Evolutionary conservation across 1,140 invertebrate species (phyloP).

Genomic region (Asbolus verrucosus): DNA sequence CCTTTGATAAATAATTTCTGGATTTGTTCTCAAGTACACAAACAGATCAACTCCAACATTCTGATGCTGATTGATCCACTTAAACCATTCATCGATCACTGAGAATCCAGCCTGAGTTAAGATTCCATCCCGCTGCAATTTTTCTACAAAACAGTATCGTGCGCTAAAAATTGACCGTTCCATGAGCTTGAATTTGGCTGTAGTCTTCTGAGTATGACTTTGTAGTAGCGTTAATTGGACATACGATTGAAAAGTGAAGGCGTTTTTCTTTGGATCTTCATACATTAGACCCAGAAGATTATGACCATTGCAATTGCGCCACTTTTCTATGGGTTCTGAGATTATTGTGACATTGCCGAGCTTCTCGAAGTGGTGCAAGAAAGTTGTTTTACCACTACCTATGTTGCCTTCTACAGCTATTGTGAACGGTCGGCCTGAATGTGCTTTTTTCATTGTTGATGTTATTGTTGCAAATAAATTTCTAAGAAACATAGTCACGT

Average conservation of each 20-base stretch:
- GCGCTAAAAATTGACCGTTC: slow-evolving; percentile 89
- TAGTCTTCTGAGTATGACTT: slow-evolving; percentile 74
- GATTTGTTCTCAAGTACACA: slow-evolving; percentile 87
- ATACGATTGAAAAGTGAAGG: slow-evolving; percentile 89
- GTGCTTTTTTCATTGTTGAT: too few relatives aligned
- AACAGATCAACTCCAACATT: slow-evolving; percentile 21
- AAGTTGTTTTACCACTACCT: slow-evolving; percentile 92
- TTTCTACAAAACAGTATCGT: slow-evolving; percentile 87
- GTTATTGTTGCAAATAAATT: not conserved
- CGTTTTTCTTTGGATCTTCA: slow-evolving; percentile 81
- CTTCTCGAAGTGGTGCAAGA: slow-evolving; percentile 84
- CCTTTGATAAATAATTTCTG: slow-evolving; percentile 83
- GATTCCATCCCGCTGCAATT: slow-evolving; percentile 71
- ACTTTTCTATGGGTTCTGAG: slow-evolving; percentile 82
- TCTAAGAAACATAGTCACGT: not conserved
- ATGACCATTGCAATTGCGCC: slow-evolving; percentile 83
- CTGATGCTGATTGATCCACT: slow-evolving; percentile 73
- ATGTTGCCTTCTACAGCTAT: slow-evolving; percentile 93
- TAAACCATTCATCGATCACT: slow-evolving; percentile 87
- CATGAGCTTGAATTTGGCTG: slow-evolving; percentile 84
- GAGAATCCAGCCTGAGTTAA: slow-evolving; percentile 68
- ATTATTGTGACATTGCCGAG: slow-evolving; percentile 56
- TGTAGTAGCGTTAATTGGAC: slow-evolving; percentile 90
- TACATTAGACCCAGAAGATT: slow-evolving; percentile 89
- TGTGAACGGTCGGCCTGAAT: slow-evolving; percentile 73